phyloP scores from a whole-genome alignment of 2,888 invertebrate genomes.

The Dynastes tityus region DNA sequence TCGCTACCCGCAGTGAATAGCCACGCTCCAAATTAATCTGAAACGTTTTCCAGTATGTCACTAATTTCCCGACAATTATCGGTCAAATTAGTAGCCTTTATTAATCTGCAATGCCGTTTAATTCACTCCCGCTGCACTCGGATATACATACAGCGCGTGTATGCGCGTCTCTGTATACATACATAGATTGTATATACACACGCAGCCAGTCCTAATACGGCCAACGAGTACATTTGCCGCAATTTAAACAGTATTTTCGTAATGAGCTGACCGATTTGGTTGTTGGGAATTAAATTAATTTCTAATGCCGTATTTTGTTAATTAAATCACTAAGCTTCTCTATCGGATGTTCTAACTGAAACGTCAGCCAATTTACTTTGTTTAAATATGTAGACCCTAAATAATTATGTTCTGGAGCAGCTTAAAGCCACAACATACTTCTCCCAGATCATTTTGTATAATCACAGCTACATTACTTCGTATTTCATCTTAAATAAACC shows the following conservation, averaged over 20 bases:
- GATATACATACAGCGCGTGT: no score
- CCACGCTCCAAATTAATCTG: slow-evolving; percentile 29
- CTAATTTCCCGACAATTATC: slow-evolving; percentile 52
- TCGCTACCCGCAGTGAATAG: background rate
- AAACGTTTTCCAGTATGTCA: slow-evolving; percentile 23
- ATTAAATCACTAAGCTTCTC: no score
- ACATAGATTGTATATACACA: background rate
- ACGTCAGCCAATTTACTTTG: no score
- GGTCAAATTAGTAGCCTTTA: slow-evolving; percentile 51
- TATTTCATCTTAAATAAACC: no score
- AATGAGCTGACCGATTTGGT: slow-evolving; percentile 26
- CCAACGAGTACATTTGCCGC: slow-evolving; percentile 1
- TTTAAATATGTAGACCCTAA: no score
- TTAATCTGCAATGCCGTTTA: slow-evolving; percentile 46
- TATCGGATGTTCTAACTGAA: no score
- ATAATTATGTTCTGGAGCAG: no score
- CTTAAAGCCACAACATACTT: no score
- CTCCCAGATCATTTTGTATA: no score
- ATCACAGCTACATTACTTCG: no score
- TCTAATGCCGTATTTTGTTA: slow-evolving; percentile 9
- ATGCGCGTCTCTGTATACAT: background rate
- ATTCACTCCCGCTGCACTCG: slow-evolving; percentile 20
- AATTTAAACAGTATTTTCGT: slow-evolving; percentile 42
- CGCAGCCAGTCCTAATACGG: background rate
- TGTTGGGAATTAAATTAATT: slow-evolving; percentile 26